Evolutionary conservation across 2,113 vertebrate genomes (phyloP), one percentile per base, ranked within the genome.

Genomic region (Vicugna pacos): DNA sequence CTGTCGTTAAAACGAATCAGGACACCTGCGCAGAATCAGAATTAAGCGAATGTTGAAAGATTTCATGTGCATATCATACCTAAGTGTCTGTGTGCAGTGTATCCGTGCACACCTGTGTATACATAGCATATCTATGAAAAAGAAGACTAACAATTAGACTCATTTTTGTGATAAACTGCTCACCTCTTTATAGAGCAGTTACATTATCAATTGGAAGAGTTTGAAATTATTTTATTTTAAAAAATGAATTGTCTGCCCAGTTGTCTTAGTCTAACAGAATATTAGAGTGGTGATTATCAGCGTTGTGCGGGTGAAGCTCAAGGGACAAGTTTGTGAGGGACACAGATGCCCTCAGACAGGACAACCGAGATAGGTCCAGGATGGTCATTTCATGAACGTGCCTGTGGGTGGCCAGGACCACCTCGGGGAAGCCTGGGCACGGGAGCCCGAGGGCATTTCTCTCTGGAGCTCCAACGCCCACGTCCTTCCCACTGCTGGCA

Each of bases 401-500:
- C 35, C 54, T 1, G 3, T 3, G 0, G 0, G 0, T 42, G 65
- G 28, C n/a, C 13, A 2, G 11, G 64, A 6, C n/a, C 38, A 9
- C 10, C 24, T 4, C 15, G 56, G 30, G 22, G 50, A 60, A 22
- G 13, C 6, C 15, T 22, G 8, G 32, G 0, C 3, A 5, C 28
- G 4, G 56, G 60, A 6, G 35, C 6, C 50, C 12, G 2, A 0
- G 10, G 48, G 4, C 6, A 2, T 85, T 13, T 52, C n/a, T 76
- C 35, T 8, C n/a, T n/a, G 3, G 20, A 48, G 48, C 30, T 89
- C 64, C 72, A 26, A 72, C 0, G 5, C 62, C 38, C n/a, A 30
- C 0, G 10, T 12, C 64, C 26, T 58, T 14, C 38, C n/a, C 22
- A 2, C 60, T 42, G 35, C n/a, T 30, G 30, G n/a, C 13, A 52